These are phyloP conservation scores for Heliconius cydno DNA, from an alignment of 2,888 invertebrate species.

Conservation along the genomic window DNA sequence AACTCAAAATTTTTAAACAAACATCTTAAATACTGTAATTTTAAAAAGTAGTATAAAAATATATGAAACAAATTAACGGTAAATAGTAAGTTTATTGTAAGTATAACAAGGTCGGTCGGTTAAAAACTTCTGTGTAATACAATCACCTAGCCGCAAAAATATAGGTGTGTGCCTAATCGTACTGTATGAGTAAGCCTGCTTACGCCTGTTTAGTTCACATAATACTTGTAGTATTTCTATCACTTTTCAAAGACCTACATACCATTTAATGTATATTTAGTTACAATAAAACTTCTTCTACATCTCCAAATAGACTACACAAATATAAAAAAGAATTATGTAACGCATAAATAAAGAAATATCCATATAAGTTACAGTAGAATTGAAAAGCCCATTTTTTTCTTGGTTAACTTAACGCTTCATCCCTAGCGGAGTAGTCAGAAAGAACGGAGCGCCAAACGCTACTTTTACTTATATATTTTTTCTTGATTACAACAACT, in stretches of 20 bases:
- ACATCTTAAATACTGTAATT: not conserved
- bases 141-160: constrained; percentile 17
- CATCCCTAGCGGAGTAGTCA: no score
- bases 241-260: not conserved
- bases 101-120: constrained; percentile 23
- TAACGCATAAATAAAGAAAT: not conserved
- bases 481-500: no score
- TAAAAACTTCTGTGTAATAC: constrained; percentile 13
- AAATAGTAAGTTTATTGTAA: constrained; percentile 12
- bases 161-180: not conserved
- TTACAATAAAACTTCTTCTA: not conserved
- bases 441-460: no score
- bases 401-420: not conserved
- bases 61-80: not conserved
- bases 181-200: not conserved
- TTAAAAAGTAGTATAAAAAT: not conserved
- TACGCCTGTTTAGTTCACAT: not conserved
- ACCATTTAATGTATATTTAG: not conserved
- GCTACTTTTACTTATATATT: no score
- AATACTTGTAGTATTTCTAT: not conserved
- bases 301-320: not conserved
- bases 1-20: not conserved
- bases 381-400: not conserved
- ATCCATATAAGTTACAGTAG: not conserved
- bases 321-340: not conserved